Base-by-base conservation (phyloP, 2,888 invertebrate genomes). In the Epistrophella euchroma region DNA sequence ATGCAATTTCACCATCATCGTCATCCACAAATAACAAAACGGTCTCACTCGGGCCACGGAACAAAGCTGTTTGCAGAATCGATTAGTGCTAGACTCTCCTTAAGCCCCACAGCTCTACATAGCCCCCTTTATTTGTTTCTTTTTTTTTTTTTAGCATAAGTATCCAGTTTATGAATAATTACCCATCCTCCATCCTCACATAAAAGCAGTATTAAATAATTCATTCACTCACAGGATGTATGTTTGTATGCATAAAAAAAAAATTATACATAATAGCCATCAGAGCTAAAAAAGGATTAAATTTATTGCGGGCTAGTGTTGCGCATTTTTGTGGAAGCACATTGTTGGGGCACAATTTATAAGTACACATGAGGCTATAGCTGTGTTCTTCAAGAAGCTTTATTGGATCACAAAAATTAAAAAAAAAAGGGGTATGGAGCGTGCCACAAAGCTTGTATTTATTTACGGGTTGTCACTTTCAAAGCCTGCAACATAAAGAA, bases 61-160 rank as follows among this genome's bases (percentile, higher is more conserved):
- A 68, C 68, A 68, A 76, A 56, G 35, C 45, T 64, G 62, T 62
- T 62, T 64, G 77, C 32, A 47, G 45, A 78, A 71, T 78, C 70
- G 72, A 78, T 78, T 71, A 60, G 50, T 28, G 43, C n/a, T 55
- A 32, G 37, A 71, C 62, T 60, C 40, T 60, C n/a, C n/a, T 28
- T 40, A 37, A 25, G 32, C 37, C 10, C 56, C 56, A 25, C 43
- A 25, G 25, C 19, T 15, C 15, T 37, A n/a, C 25, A 13, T n/a
- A 32, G 9, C n/a, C 15, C 1, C 13, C 13, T 43, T 22, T 5
- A 28, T 28, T 19, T 22, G 47, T 3, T 15, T 15, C 25, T 52
- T 22, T 2, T 3, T 15, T 15, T 15, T 52, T 22, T 2, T 50
- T 47, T 15, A 25, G 60, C 37, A 72, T 72, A 43, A 71, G 19